These are phyloP conservation scores for Pagrus major DNA, from an alignment of 2,113 vertebrate genomes.

Conservation along the genomic window DNA sequence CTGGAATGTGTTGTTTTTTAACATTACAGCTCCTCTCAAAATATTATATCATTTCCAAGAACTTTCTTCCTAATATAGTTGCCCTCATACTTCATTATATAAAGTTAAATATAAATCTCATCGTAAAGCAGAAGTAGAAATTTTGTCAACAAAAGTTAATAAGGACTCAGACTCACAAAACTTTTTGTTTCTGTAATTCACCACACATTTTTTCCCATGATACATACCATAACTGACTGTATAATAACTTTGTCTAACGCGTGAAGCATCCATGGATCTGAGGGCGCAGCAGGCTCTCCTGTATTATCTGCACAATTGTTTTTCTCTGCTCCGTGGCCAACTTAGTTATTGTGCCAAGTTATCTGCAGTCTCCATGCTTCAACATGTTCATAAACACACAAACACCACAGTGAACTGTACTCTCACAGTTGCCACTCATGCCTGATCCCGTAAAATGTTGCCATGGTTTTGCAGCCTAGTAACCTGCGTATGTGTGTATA, in stretches of 20 bases:
- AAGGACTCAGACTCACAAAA: neutral
- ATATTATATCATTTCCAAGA: neutral
- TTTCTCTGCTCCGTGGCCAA: slow-evolving; percentile 57
- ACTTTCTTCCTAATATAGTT: neutral
- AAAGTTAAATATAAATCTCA: neutral
- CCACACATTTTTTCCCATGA: neutral
- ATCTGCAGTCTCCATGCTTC: slow-evolving; percentile 61
- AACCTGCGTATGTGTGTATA: slow-evolving; percentile 29
- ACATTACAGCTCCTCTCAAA: neutral
- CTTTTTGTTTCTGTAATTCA: slow-evolving; percentile 14
- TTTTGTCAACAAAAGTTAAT: neutral
- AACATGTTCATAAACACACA: slow-evolving; percentile 52
- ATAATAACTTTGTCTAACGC: slow-evolving; percentile 35
- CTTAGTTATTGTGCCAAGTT: slow-evolving; percentile 62
- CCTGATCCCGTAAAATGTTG: slow-evolving; percentile 65
- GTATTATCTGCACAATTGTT: slow-evolving; percentile 42
- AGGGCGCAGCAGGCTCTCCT: slow-evolving; percentile 15
- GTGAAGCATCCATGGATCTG: slow-evolving; percentile 31
- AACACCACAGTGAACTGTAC: slow-evolving; percentile 31
- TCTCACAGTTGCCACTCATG: slow-evolving; percentile 44
- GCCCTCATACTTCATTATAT: too few species aligned
- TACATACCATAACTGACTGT: slow-evolving; percentile 16
- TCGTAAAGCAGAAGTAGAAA: neutral
- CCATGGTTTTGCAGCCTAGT: slow-evolving; percentile 70
- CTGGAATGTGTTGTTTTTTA: too few species aligned